Conservation (phyloP, 2,113 vertebrate genomes). For the Ellobius talpinus region DNA sequence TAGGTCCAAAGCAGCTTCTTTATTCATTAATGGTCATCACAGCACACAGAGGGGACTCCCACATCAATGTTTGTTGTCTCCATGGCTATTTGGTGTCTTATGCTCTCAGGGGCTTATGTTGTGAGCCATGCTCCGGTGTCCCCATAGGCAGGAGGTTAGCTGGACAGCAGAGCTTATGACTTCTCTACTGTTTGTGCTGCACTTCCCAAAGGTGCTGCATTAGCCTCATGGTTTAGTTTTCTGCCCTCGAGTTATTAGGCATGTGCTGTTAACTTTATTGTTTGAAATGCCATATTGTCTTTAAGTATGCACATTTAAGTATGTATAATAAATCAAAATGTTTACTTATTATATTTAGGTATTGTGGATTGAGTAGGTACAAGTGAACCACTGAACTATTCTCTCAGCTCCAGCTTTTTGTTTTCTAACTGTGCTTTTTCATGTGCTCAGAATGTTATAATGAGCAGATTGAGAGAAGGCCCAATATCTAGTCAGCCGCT, state of each 20-base stretch:
- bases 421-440: conserved; percentile 34
- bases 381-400: neutral
- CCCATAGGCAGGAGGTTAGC: neutral
- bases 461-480: neutral
- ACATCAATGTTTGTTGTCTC: neutral
- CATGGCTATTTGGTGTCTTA: neutral
- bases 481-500: neutral
- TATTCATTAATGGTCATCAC: too few relatives aligned
- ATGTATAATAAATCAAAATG: neutral
- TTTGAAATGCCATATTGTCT: neutral
- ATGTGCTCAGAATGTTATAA: neutral
- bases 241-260: neutral
- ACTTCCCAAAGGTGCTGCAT: too few relatives aligned
- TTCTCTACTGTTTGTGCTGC: neutral
- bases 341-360: neutral
- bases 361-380: neutral
- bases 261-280: neutral
- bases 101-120: conserved; percentile 13
- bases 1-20: too few relatives aligned
- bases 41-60: too few relatives aligned
- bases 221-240: neutral
- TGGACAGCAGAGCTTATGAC: neutral
- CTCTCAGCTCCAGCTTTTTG: neutral
- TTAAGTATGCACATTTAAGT: neutral
- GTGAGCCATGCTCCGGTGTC: neutral